These are phyloP conservation scores for Hylaeus volcanicus DNA, from an alignment of 1,140 invertebrate genomes.

Conservation along the genomic window DNA sequence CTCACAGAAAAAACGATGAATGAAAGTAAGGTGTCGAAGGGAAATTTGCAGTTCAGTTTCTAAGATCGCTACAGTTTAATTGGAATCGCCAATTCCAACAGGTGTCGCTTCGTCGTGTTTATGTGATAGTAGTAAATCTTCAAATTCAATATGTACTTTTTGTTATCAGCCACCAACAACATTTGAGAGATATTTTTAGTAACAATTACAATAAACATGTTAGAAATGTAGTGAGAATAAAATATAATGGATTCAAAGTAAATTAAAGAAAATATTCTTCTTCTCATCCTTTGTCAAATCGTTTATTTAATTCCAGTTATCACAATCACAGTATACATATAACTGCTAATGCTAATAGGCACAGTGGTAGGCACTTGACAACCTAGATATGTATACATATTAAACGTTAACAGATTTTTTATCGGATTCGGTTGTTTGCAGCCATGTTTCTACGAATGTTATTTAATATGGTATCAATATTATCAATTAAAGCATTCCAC, in stretches of 20 bases:
- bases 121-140: neutral
- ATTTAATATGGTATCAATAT: neutral
- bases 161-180: neutral
- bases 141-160: no score
- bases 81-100: constrained; percentile 23
- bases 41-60: neutral
- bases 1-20: neutral
- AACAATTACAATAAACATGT: neutral
- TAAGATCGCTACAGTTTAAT: neutral
- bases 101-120: constrained; percentile 14
- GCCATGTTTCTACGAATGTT: neutral
- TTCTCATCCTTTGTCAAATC: neutral
- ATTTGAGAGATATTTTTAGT: neutral
- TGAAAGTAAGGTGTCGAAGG: neutral
- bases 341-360: neutral
- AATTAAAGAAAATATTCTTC: neutral
- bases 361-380: neutral
- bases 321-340: neutral
- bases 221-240: neutral
- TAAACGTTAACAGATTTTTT: neutral
- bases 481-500: neutral
- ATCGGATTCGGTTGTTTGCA: neutral
- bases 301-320: neutral
- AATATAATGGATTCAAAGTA: no score
- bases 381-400: neutral